phyloP scores from a whole-genome alignment of 1,140 invertebrate species.

The Drosophila malerkotliana region DNA sequence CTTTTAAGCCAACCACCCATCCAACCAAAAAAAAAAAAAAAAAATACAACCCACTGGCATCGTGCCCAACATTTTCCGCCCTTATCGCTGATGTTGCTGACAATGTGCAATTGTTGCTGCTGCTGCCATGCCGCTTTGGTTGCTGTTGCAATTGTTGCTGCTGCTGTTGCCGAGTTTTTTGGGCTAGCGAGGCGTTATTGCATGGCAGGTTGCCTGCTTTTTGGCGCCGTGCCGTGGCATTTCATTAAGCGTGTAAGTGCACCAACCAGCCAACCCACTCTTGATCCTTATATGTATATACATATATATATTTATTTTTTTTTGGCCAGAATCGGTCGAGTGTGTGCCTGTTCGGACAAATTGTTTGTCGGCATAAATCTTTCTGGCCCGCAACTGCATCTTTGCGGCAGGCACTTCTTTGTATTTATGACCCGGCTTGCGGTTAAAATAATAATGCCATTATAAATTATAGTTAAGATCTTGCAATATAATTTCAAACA shows the following conservation, averaged over 20 bases:
- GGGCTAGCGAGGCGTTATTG: conserved; percentile 32
- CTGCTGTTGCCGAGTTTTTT: conserved; percentile 26
- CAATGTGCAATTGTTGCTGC: conserved; percentile 60
- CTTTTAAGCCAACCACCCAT: neutral
- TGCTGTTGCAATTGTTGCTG: conserved; percentile 16
- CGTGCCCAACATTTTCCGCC: conserved; percentile 59
- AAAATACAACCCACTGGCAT: conserved; percentile 41
- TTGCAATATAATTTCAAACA: neutral
- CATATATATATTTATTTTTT: neutral
- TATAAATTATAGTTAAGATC: conserved; percentile 6
- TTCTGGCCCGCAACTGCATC: conserved; percentile 14
- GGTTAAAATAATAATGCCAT: conserved; percentile 14
- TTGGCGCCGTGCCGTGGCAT: conserved; percentile 56
- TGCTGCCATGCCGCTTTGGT: neutral
- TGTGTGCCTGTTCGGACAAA: conserved; percentile 27
- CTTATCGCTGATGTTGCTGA: conserved; percentile 78
- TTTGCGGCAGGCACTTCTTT: neutral
- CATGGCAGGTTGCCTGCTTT: conserved; percentile 70
- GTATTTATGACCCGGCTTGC: conserved; percentile 12
- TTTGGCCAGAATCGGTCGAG: conserved; percentile 16
- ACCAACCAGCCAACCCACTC: conserved; percentile 19
- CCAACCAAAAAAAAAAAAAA: neutral
- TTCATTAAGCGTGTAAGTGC: conserved; percentile 81
- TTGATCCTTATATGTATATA: neutral
- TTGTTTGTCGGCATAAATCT: conserved; percentile 48